Evolutionary conservation across 1,140 invertebrate genomes (phyloP).

Genomic region (Parapsyche elsis): DNA sequence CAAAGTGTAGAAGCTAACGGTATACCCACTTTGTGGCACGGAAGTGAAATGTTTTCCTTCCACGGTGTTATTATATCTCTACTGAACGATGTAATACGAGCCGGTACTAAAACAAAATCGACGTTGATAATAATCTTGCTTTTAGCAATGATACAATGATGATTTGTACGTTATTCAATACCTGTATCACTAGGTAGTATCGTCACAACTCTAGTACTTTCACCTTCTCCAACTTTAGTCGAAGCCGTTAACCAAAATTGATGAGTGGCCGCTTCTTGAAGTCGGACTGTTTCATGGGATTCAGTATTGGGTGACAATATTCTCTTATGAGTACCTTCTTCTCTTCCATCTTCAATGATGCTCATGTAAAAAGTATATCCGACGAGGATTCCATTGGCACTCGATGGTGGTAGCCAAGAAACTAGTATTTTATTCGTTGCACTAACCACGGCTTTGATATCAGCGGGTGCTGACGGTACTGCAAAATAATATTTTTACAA

Average conservation of each 20-base stretch:
- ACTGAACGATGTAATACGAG: slow-evolving; percentile 85
- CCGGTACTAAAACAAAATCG: slow-evolving; percentile 72
- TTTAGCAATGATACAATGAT: neutral
- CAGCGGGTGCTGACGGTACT: slow-evolving; percentile 87
- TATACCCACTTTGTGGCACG: slow-evolving; percentile 83
- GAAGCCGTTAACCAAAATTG: slow-evolving; percentile 87
- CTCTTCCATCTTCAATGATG: slow-evolving; percentile 77
- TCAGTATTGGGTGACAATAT: slow-evolving; percentile 73
- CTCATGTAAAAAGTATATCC: slow-evolving; percentile 87
- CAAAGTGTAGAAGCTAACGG: slow-evolving; percentile 79
- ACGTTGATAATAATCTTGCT: neutral
- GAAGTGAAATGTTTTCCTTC: slow-evolving; percentile 84
- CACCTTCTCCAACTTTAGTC: slow-evolving; percentile 83
- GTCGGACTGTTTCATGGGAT: slow-evolving; percentile 77
- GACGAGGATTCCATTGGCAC: slow-evolving; percentile 80
- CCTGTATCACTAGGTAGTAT: slow-evolving; percentile 82
- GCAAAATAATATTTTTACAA: slow-evolving; percentile 53
- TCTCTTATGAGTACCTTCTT: slow-evolving; percentile 78
- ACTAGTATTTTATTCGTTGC: slow-evolving; percentile 86
- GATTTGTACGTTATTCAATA: slow-evolving; percentile 58
- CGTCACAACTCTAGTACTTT: slow-evolving; percentile 79
- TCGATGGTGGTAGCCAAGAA: slow-evolving; percentile 84
- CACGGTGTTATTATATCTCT: slow-evolving; percentile 81
- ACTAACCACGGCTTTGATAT: slow-evolving; percentile 88
- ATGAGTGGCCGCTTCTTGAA: slow-evolving; percentile 77